Base-by-base conservation (phyloP, 2,113 vertebrate genomes). In the Ifrita kowaldi region DNA sequence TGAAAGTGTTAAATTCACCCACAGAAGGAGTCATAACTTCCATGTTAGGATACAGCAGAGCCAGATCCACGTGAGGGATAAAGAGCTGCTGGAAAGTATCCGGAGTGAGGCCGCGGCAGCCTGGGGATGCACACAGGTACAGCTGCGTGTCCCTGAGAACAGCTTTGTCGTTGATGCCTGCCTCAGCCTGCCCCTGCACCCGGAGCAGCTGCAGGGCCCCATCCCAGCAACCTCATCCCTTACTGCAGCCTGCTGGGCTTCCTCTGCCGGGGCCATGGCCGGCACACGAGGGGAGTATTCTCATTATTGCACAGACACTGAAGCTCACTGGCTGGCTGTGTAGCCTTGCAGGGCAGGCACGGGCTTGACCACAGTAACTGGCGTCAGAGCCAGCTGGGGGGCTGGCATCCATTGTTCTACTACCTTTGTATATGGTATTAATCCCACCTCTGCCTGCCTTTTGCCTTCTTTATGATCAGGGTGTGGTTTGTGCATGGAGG, bases 71-170 rank as follows among this genome's bases (percentile, higher is more conserved):
- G 5, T 59, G 57, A 65, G 37, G 63, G 39, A 11, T 46, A 8
- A 55, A 70, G 26, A 74, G n/a, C 55, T 84, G 42, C 46, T 20
- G 19, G 27, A 24, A 56, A 10, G 37, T 27, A 6, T 33, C 9
- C 6, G 3, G 21, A n/a, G 50, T 4, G 59, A 47, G 68, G n/a
- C 2, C 1, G 8, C 32, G 62, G 26, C 59, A 73, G 28, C 32
- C 42, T 50, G 20, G 47, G 46, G 28, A 5, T 53, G 46, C 37
- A 39, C 46, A 11, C 30, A 74, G 50, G 21, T 42, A 7, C 14
- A 27, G 9, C 59, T 41, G 24, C 0, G 0, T 53, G 27, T 83
- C 24, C n/a, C n/a, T 53, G 37, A 18, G 19, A 62, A 16, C 3
- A 15, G 28, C 28, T 71, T 24, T 55, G 55, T 21, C 27, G 9